Evolutionary conservation across 2,113 vertebrate genomes (phyloP).

Genomic region (Cyprinus carpio): DNA sequence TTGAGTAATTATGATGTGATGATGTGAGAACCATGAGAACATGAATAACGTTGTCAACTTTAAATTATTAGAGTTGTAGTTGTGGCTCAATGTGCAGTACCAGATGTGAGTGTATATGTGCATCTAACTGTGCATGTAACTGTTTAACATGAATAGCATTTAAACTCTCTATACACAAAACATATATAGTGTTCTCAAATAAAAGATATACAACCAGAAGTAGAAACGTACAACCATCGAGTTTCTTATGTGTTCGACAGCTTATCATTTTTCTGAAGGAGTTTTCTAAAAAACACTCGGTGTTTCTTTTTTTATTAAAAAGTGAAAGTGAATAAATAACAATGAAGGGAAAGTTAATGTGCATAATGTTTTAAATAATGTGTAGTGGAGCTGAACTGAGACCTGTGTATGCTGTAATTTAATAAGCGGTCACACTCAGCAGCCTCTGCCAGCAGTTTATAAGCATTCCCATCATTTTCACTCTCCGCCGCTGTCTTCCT

Average conservation of each 20-base stretch:
- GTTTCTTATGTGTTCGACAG: background rate
- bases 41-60: too few relatives aligned
- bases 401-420: constrained; percentile 13
- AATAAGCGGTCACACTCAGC: constrained; percentile 57
- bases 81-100: too few relatives aligned
- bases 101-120: too few relatives aligned
- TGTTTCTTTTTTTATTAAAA: background rate
- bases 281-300: background rate
- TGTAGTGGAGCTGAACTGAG: background rate
- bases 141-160: too few relatives aligned
- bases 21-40: too few relatives aligned
- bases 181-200: too few relatives aligned
- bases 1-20: too few relatives aligned
- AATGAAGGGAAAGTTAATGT: background rate
- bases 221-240: too few relatives aligned
- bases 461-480: constrained; percentile 62
- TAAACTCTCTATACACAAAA: too few relatives aligned
- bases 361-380: constrained; percentile 9
- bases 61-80: too few relatives aligned
- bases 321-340: constrained; percentile 30
- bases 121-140: too few relatives aligned
- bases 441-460: constrained; percentile 75
- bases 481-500: constrained; percentile 62
- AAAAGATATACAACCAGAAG: too few relatives aligned
- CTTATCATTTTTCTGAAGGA: background rate